Percentiles rank a stretch among this genome's conserved stretches.
Conservation (phyloP, 2,113 vertebrate genomes). For the human (Homo sapiens) region DNA sequence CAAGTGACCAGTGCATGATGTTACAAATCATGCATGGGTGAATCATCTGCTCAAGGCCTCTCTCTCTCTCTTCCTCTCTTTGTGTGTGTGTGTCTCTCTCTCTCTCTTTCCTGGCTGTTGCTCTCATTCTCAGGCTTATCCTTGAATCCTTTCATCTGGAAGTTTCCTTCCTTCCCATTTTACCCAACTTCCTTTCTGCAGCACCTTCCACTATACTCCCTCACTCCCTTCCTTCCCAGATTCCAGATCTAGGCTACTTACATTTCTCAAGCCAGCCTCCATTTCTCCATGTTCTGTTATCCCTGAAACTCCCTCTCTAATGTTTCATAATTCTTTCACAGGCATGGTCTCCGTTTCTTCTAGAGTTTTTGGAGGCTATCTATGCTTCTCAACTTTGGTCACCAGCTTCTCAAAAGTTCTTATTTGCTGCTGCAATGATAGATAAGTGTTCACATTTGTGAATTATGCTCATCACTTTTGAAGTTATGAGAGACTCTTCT, state of each 20-base stretch:
- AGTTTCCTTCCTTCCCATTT: background rate
- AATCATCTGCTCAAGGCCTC: background rate
- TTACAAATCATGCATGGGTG: background rate
- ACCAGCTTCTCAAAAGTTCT: background rate
- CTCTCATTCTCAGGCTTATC: background rate
- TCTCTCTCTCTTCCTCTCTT: no score
- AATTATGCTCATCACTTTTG: background rate
- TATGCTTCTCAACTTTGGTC: background rate
- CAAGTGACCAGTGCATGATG: background rate
- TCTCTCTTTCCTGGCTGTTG: background rate
- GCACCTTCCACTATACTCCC: background rate
- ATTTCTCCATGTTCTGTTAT: background rate
- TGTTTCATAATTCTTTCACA: background rate
- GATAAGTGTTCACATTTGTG: rapidly evolving
- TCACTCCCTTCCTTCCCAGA: background rate
- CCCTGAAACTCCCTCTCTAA: background rate
- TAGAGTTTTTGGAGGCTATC: background rate
- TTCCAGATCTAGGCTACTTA: background rate
- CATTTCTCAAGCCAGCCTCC: background rate
- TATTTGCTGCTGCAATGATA: background rate
- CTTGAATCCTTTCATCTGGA: background rate
- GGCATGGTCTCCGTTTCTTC: background rate
- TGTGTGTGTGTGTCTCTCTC: no score
- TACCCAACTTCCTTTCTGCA: background rate
- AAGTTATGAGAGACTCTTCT: background rate